A percentile compares a stretch with the other conserved stretches of the same genome.
Evolutionary conservation across 1,140 invertebrate genomes (phyloP).

Genomic region (Oedothorax gibbosus): DNA sequence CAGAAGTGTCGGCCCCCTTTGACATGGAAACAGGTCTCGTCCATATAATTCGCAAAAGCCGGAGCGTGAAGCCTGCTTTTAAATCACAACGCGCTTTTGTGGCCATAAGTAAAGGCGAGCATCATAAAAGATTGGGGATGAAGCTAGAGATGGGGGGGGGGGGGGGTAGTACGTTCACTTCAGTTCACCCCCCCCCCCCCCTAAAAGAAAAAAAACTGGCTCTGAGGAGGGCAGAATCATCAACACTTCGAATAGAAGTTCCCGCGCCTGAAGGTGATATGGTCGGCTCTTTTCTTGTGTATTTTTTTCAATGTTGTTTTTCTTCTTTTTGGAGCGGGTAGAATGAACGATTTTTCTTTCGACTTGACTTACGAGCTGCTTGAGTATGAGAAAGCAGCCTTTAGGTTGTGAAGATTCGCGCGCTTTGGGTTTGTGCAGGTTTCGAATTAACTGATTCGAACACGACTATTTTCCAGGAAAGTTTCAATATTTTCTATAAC

Average conservation of each 20-base stretch:
- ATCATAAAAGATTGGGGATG: conserved; percentile 15
- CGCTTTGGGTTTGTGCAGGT: too few relatives aligned
- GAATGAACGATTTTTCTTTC: too few relatives aligned
- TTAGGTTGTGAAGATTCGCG: too few relatives aligned
- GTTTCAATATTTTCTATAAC: too few relatives aligned
- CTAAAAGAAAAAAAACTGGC: not conserved
- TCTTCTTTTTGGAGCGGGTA: not conserved
- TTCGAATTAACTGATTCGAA: too few relatives aligned
- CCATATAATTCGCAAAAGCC: conserved; percentile 40
- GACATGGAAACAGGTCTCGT: conserved; percentile 33
- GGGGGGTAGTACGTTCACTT: conserved; percentile 9
- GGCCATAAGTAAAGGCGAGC: not conserved
- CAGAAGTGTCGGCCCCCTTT: conserved; percentile 35
- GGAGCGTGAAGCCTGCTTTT: conserved; percentile 28
- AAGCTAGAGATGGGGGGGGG: too few relatives aligned
- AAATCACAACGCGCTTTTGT: conserved; percentile 45
- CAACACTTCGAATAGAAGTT: conserved; percentile 32
- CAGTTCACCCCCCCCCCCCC: not conserved
- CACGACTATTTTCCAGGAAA: too few relatives aligned
- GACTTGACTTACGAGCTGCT: too few relatives aligned
- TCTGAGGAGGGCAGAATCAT: conserved; percentile 11
- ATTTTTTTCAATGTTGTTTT: conserved; percentile 7
- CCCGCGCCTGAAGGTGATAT: conserved; percentile 32
- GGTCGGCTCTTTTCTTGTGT: not conserved
- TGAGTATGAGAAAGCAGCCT: too few relatives aligned